A percentile compares a stretch with the other conserved stretches of the same genome.
Conservation (phyloP, 1,140 invertebrate genomes). For the Ctenoplectra terminalis region DNA sequence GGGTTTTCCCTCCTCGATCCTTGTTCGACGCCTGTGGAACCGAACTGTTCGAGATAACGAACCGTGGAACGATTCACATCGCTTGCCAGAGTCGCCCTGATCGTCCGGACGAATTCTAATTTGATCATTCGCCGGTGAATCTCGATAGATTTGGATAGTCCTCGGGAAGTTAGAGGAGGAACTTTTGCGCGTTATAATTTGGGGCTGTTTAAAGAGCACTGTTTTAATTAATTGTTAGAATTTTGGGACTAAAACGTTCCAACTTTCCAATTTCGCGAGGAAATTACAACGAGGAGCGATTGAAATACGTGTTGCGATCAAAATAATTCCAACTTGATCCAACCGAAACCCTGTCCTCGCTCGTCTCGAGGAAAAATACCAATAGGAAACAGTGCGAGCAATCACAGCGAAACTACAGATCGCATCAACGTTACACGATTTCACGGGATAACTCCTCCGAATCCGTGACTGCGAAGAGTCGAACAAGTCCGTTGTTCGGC, state of each 20-base stretch:
- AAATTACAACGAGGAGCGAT: no score
- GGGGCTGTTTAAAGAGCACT: no score
- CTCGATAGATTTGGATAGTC: not conserved
- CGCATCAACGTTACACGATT: not conserved
- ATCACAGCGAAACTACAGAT: conserved; percentile 4
- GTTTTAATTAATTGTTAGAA: no score
- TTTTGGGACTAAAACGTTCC: no score
- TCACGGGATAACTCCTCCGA: not conserved
- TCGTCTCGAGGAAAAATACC: not conserved
- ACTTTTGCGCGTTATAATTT: no score
- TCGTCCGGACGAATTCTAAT: conserved; percentile 48
- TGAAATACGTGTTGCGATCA: no score
- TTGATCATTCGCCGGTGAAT: conserved; percentile 27
- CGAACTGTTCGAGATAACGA: conserved; percentile 42
- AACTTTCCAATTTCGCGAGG: no score
- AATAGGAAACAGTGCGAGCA: not conserved
- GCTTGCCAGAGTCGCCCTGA: not conserved
- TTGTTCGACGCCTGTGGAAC: conserved; percentile 6
- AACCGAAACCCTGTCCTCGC: no score
- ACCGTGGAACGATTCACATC: conserved; percentile 24
- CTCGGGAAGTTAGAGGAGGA: not conserved
- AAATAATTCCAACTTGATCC: no score
- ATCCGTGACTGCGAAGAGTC: not conserved
- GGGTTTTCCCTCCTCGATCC: conserved; percentile 28
- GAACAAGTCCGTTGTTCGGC: not conserved